Base-by-base conservation (phyloP, 2,113 vertebrate species). In the Boleophthalmus pectinirostris region DNA sequence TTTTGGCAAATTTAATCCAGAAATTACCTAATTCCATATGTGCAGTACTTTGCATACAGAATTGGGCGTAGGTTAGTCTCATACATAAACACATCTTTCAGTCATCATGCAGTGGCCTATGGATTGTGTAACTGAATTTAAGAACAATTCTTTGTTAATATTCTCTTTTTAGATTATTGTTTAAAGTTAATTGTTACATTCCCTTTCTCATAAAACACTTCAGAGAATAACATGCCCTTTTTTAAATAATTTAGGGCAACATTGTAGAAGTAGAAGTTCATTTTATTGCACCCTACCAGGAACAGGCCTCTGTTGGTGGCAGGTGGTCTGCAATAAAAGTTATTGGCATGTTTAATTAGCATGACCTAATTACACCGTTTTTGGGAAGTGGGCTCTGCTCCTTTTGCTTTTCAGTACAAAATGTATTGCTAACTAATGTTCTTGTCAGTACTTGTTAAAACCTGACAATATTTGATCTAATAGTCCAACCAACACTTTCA, bases 271-370 rank as follows among this genome's bases (percentile, higher is more conserved):
- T 38, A 66, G 38, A 70, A 57, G 35, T 38, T 58, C 16, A 24
- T 75, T 77, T 66, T 70, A 71, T 47, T 70, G 20, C 46, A 23
- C 11, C 20, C 33, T 23, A 25, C 49, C 63, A n/a, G 64, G 21
- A 51, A 11, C 29, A 12, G n/a, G 6, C 3, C 46, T 66, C 14
- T 24, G 16, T 45, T 54, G 56, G 75, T 67, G 63, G 18, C 38
- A 57, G 68, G 15, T 69, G 43, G 58, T 43, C 35, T 70, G 60
- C 29, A 61, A 51, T 73, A 68, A 72, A 72, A 53, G 23, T 13
- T 35, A 68, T 72, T 47, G 24, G 64, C 68, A 60, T 67, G 56
- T 43, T 70, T 65, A 38, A 70, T 76, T 76, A 21, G n/a, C 51
- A 5, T 65, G 43, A 66, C 23, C 60, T 13, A n/a, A 65, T 8